These are phyloP conservation scores for Pherbina coryleti DNA, from an alignment of 2,888 invertebrate genomes.

Conservation along the genomic window DNA sequence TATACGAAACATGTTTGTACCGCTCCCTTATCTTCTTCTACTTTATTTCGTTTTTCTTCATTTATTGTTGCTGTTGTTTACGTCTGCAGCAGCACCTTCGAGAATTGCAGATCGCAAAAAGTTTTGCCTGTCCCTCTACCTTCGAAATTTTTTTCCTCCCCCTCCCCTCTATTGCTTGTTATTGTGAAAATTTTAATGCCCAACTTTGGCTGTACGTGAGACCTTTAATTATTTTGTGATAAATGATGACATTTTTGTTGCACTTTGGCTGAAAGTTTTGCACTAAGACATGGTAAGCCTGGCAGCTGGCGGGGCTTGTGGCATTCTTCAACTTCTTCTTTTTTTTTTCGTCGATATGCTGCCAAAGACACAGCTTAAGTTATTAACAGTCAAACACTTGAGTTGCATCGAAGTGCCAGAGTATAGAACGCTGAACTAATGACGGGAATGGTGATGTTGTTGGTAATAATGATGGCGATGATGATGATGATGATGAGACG, in stretches of 20 bases:
- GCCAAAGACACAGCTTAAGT: background rate
- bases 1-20: too few relatives aligned
- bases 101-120: background rate
- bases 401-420: background rate
- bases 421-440: background rate
- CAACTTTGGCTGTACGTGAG: conserved; percentile 47
- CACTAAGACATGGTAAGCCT: too few relatives aligned
- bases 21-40: background rate
- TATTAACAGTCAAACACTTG: too few relatives aligned
- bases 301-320: too few relatives aligned
- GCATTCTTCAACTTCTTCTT: conserved; percentile 20
- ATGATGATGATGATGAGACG: too few relatives aligned
- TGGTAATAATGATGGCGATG: too few relatives aligned
- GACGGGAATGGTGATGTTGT: too few relatives aligned
- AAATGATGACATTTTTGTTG: conserved; percentile 65
- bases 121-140: conserved; percentile 30
- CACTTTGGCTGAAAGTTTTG: conserved; percentile 40
- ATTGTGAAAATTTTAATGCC: conserved; percentile 44
- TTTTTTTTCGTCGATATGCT: conserved; percentile 14
- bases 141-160: conserved; percentile 13
- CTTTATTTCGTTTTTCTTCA: background rate
- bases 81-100: background rate
- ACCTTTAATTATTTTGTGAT: conserved; percentile 68
- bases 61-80: conserved; percentile 16
- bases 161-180: conserved; percentile 21